Percentiles rank a stretch among this genome's conserved stretches.
Conservation (phyloP, 2,113 vertebrate genomes). For the Physeter macrocephalus region DNA sequence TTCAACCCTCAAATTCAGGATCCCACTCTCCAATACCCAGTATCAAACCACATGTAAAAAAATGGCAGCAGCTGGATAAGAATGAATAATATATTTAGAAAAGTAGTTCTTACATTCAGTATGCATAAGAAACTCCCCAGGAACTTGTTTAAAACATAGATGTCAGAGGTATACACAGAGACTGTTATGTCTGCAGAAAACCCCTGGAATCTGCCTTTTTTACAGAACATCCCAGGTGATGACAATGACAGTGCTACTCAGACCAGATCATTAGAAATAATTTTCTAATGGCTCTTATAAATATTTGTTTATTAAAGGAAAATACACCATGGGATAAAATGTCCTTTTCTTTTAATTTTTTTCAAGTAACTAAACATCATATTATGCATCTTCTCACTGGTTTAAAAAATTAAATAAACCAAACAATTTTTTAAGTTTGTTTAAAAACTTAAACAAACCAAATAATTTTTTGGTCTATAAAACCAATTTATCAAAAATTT, state of each 20-base stretch:
- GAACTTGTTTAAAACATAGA: not conserved
- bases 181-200: not conserved
- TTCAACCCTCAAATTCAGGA: not conserved
- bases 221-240: not conserved
- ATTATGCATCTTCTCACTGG: not conserved
- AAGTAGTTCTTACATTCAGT: not conserved
- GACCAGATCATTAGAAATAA: not conserved
- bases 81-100: not conserved
- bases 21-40: not conserved
- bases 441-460: not conserved
- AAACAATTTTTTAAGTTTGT: too few relatives aligned
- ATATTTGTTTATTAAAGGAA: not conserved
- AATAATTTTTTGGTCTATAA: not conserved
- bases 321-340: not conserved
- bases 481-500: not conserved
- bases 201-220: not conserved
- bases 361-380: not conserved
- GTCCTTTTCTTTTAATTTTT: not conserved
- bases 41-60: not conserved
- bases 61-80: not conserved
- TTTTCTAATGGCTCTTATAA: not conserved
- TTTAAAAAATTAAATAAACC: constrained; percentile 18
- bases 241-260: not conserved
- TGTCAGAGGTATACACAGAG: not conserved
- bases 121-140: not conserved